A percentile compares a stretch with the other conserved stretches of the same genome.
These are phyloP conservation scores for Brachymystax lenok DNA, from an alignment of 2,797 vertebrate genomes.

Conservation along the genomic window DNA sequence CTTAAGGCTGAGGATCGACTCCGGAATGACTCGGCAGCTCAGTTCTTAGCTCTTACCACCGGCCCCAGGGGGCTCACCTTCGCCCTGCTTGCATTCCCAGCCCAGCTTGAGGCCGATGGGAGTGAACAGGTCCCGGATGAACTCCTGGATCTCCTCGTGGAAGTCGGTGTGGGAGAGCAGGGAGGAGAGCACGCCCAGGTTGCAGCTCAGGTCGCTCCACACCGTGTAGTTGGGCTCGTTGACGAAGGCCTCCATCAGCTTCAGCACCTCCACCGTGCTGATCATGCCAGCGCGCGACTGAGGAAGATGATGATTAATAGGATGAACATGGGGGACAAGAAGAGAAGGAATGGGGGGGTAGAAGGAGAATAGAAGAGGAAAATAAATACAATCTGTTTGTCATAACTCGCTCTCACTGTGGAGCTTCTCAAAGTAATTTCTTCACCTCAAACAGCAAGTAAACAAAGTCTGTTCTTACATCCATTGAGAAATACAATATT, in stretches of 20 bases:
- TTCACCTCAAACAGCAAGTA: too few relatives aligned
- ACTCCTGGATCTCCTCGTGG: constrained; percentile 94
- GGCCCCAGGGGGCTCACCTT: constrained; percentile 76
- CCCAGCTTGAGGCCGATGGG: constrained; percentile 91
- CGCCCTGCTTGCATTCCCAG: constrained; percentile 94
- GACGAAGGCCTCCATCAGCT: constrained; percentile 97
- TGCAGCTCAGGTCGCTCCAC: constrained; percentile 99
- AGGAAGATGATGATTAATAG: constrained; percentile 12
- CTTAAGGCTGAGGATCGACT: neutral
- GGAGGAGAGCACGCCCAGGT: constrained; percentile 93
- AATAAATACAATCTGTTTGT: neutral
- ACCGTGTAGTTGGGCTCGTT: constrained; percentile 99
- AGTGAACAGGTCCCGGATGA: constrained; percentile 93
- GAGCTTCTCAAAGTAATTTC: too few relatives aligned
- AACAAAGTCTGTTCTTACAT: too few relatives aligned
- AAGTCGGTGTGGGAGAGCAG: constrained; percentile 97
- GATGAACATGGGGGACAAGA: neutral
- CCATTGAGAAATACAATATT: too few relatives aligned
- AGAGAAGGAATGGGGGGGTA: neutral
- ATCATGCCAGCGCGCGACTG: constrained; percentile 97
- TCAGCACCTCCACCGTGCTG: constrained; percentile 96
- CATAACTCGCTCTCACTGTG: too few relatives aligned
- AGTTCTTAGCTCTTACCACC: neutral
- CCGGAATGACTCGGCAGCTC: neutral
- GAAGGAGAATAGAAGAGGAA: neutral